A percentile compares a stretch with the other conserved stretches of the same genome.
These are phyloP conservation scores for Ypsolopha sequella DNA, from an alignment of 2,888 invertebrate genomes.

Conservation along the genomic window DNA sequence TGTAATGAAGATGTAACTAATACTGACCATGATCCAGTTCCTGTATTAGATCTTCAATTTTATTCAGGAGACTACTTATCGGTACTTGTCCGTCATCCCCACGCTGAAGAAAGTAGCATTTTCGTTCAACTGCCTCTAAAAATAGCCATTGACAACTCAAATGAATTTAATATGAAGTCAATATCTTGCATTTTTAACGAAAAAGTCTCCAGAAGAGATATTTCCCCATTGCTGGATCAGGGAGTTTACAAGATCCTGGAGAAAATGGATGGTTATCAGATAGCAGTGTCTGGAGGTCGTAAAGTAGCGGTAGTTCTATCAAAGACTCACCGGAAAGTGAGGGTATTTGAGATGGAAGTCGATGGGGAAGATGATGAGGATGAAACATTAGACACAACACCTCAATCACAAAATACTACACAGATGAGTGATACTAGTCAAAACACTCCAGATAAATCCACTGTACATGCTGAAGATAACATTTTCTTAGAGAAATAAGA, in stretches of 20 bases:
- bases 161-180: constrained; percentile 43
- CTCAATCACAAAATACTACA: constrained; percentile 38
- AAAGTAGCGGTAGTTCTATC: constrained; percentile 89
- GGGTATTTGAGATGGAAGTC: constrained; percentile 92
- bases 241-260: constrained; percentile 73
- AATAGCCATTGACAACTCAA: constrained; percentile 54
- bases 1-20: constrained; percentile 18
- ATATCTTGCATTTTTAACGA: constrained; percentile 50
- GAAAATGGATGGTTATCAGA: constrained; percentile 74
- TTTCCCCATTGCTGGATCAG: constrained; percentile 62
- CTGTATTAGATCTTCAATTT: constrained; percentile 79
- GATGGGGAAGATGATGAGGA: constrained; percentile 93
- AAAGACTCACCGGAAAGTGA: constrained; percentile 82
- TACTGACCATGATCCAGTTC: constrained; percentile 37
- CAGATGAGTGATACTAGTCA: constrained; percentile 20
- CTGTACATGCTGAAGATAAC: neutral
- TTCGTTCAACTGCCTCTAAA: constrained; percentile 62
- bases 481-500: neutral
- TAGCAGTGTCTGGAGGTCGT: constrained; percentile 87
- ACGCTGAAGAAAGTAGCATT: constrained; percentile 44
- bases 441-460: neutral
- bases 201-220: constrained; percentile 60
- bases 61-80: constrained; percentile 81
- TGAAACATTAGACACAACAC: constrained; percentile 57
- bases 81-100: constrained; percentile 73